phyloP scores from a whole-genome alignment of 2,113 vertebrate genomes.

The Pelecanus crispus region DNA sequence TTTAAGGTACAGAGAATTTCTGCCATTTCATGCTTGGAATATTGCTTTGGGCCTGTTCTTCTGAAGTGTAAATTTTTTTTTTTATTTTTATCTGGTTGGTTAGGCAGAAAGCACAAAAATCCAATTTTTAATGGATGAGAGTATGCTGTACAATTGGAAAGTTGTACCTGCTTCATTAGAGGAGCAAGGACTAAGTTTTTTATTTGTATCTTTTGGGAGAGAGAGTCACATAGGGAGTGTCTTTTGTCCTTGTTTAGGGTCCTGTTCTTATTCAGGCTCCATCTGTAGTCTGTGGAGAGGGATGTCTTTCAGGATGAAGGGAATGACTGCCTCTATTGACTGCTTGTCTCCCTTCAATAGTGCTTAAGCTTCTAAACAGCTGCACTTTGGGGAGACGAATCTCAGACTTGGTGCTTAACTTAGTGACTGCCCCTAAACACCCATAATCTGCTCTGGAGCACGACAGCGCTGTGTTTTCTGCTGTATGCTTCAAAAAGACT shows the following conservation, averaged over 20 bases:
- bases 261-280: not conserved
- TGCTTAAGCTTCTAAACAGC: not conserved
- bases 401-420: not conserved
- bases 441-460: not conserved
- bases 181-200: not conserved
- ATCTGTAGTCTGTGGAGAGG: not conserved
- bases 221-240: not conserved
- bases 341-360: not conserved
- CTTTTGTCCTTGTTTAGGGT: not conserved
- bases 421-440: not conserved
- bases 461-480: not conserved
- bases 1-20: not conserved
- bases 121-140: not conserved
- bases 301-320: not conserved
- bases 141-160: not conserved
- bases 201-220: not conserved
- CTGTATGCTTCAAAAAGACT: not conserved
- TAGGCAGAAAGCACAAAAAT: not conserved
- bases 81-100: not conserved
- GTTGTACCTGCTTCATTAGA: not conserved
- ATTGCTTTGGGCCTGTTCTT: slow-evolving; percentile 34
- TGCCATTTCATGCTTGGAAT: slow-evolving; percentile 22
- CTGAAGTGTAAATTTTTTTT: not conserved
- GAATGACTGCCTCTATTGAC: not conserved
- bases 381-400: rapidly evolving